These are phyloP conservation scores for Hexactinellida sp. DNA, from an alignment of 37 sponge, comb jelly and placozoan genomes.

Conservation along the genomic window DNA sequence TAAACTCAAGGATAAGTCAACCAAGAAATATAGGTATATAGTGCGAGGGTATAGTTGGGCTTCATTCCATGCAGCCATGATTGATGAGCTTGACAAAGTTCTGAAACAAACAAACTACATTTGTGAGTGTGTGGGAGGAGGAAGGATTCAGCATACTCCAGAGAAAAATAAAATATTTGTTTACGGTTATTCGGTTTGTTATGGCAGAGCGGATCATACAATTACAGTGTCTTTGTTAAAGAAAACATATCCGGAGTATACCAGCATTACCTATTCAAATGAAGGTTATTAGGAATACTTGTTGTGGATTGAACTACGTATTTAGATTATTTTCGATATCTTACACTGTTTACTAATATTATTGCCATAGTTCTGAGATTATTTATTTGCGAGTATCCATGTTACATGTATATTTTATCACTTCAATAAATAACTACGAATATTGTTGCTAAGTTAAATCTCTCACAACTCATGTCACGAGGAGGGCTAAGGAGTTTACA, in stretches of 20 bases:
- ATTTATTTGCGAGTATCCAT: background rate
- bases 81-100: background rate
- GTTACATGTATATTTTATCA: too few species aligned
- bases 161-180: background rate
- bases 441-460: too few species aligned
- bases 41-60: constrained; percentile 8
- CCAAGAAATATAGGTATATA: background rate
- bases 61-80: background rate
- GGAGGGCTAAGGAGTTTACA: too few species aligned
- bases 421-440: too few species aligned
- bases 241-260: constrained; percentile 16
- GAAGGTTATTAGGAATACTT: constrained; percentile 21
- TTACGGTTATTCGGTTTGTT: background rate
- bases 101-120: background rate
- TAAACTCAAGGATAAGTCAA: background rate
- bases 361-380: too few species aligned
- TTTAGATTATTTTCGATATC: too few species aligned
- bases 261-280: constrained; percentile 20
- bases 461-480: too few species aligned
- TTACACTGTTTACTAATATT: too few species aligned
- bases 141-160: background rate
- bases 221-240: constrained; percentile 19
- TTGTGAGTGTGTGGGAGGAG: constrained; percentile 1
- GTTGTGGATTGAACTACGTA: too few species aligned
- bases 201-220: constrained; percentile 29